A percentile compares a stretch with the other conserved stretches of the same genome.
Evolutionary conservation across 2,797 vertebrate genomes (phyloP).

Genomic region (Rhinoraja longicauda): DNA sequence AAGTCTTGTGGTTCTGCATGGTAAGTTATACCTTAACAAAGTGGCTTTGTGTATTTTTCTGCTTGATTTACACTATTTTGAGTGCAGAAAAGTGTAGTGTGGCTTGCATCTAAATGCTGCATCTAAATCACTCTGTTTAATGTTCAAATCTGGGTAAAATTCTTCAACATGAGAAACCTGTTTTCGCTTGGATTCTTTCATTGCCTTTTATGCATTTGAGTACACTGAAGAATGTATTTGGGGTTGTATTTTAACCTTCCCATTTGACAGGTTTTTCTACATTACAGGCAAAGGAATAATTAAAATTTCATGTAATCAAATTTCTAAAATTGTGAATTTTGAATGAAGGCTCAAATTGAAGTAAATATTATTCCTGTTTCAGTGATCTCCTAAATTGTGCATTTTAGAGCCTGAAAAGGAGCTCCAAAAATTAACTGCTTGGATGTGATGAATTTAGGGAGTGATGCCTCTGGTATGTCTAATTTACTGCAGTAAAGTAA

Average conservation of each 20-base stretch:
- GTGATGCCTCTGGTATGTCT: too few species aligned
- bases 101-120: neutral
- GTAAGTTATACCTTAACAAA: too few species aligned
- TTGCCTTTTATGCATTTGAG: neutral
- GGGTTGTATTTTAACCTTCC: neutral
- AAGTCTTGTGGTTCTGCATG: neutral
- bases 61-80: neutral
- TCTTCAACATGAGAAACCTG: neutral
- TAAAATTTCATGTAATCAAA: too few species aligned
- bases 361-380: neutral
- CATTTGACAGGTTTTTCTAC: neutral
- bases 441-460: neutral
- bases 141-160: neutral
- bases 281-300: neutral
- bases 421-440: neutral
- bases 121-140: neutral
- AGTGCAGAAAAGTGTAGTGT: neutral
- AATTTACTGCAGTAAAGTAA: too few species aligned
- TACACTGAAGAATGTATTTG: neutral
- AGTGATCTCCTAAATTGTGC: too few species aligned
- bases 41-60: too few species aligned
- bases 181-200: neutral
- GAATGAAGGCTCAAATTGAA: too few species aligned
- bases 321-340: neutral
- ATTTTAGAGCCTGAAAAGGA: neutral